Percentiles rank a stretch among this genome's conserved stretches.
Conservation (phyloP, 2,797 vertebrate genomes). For the Sebastes reedi region DNA sequence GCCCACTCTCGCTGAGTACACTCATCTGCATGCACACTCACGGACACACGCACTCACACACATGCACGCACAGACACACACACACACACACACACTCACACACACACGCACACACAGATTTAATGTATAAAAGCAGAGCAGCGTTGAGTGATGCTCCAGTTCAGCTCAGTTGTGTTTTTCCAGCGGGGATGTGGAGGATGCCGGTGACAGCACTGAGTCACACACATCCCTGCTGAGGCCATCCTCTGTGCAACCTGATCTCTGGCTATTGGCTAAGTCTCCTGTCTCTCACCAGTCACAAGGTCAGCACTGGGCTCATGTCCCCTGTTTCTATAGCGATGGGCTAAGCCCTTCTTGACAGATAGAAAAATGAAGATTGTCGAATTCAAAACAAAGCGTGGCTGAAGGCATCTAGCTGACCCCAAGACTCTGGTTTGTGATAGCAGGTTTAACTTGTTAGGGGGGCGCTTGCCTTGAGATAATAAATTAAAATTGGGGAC, state of each 20-base stretch:
- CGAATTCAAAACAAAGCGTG: slow-evolving; percentile 67
- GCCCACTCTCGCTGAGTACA: slow-evolving; percentile 68
- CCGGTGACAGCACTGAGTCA: slow-evolving; percentile 73
- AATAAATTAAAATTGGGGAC: slow-evolving; percentile 7
- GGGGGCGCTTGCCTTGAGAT: slow-evolving; percentile 14
- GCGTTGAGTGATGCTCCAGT: slow-evolving; percentile 67
- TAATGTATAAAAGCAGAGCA: slow-evolving; percentile 47
- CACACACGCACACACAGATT: slow-evolving; percentile 3
- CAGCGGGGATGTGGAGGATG: slow-evolving; percentile 65
- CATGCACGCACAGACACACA: neutral
- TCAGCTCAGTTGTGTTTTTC: slow-evolving; percentile 69
- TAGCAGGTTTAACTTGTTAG: slow-evolving; percentile 26
- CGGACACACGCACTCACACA: slow-evolving; percentile 24
- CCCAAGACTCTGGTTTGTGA: slow-evolving; percentile 32
- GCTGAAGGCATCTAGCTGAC: slow-evolving; percentile 67
- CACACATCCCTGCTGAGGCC: slow-evolving; percentile 63
- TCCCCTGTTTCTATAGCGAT: slow-evolving; percentile 72
- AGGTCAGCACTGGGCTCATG: slow-evolving; percentile 70
- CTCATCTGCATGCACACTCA: slow-evolving; percentile 74
- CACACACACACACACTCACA: neutral
- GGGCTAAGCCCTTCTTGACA: slow-evolving; percentile 68
- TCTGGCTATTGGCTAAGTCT: slow-evolving; percentile 70
- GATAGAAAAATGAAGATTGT: slow-evolving; percentile 69
- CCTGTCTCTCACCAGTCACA: slow-evolving; percentile 72
- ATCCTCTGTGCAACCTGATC: slow-evolving; percentile 76